Percentiles rank a stretch among this genome's conserved stretches.
These are phyloP conservation scores for Neoitamus cyanurus DNA, from an alignment of 2,888 invertebrate species.

Conservation along the genomic window DNA sequence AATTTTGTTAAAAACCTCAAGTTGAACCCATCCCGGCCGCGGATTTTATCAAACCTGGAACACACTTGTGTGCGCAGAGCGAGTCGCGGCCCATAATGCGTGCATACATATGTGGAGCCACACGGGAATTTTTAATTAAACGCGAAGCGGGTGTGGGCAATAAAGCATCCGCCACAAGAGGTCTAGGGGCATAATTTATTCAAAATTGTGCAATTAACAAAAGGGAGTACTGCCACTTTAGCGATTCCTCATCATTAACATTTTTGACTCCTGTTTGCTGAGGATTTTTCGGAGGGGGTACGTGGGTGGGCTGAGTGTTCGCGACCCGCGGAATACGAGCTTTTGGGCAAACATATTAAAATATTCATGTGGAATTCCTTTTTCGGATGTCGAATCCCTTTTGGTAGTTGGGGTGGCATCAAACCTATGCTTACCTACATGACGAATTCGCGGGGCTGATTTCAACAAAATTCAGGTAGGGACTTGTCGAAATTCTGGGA, in stretches of 20 bases:
- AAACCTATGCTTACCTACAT: slow-evolving; percentile 6
- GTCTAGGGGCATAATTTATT: slow-evolving; percentile 17
- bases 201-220: slow-evolving; percentile 28
- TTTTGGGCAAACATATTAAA: slow-evolving; percentile 2
- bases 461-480: no score
- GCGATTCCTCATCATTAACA: slow-evolving; percentile 10
- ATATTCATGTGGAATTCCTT: neutral
- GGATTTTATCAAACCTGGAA: neutral
- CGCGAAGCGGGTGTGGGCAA: neutral
- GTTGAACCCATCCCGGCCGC: neutral
- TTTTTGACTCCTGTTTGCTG: neutral
- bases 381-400: neutral
- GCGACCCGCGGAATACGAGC: neutral
- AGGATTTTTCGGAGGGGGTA: neutral
- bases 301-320: neutral
- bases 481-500: neutral
- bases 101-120: neutral
- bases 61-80: neutral
- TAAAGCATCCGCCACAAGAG: neutral
- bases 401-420: neutral
- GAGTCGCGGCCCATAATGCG: neutral
- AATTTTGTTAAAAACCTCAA: neutral
- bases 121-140: slow-evolving; percentile 29
- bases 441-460: neutral
- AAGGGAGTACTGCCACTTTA: neutral